Conservation (phyloP, 2,797 vertebrate genomes). For the Coluber constrictor region DNA sequence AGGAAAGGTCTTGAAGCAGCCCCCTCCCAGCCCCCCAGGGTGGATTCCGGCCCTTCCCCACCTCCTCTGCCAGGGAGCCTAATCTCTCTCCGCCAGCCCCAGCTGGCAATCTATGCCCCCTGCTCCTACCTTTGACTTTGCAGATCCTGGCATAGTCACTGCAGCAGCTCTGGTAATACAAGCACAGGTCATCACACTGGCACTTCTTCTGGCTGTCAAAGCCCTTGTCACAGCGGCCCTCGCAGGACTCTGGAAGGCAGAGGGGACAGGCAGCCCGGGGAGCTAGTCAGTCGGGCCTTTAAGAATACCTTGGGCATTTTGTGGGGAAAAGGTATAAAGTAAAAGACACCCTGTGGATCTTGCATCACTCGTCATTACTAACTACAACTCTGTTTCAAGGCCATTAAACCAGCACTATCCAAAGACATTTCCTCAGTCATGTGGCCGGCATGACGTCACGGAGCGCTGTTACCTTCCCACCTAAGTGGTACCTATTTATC, state of each 20-base stretch:
- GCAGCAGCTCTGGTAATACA: slow-evolving; percentile 93
- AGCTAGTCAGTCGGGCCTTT: background rate
- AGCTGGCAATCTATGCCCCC: rapidly evolving
- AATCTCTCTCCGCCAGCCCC: background rate
- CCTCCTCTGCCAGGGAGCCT: background rate
- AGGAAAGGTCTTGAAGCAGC: background rate
- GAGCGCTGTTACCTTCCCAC: background rate
- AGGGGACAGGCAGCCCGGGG: background rate
- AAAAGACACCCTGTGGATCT: slow-evolving; percentile 17
- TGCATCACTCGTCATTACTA: rapidly evolving
- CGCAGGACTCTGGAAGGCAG: slow-evolving; percentile 81
- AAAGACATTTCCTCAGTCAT: background rate
- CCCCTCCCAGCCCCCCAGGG: too few relatives aligned
- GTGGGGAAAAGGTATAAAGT: background rate
- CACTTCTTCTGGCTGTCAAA: slow-evolving; percentile 77
- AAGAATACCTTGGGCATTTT: rapidly evolving
- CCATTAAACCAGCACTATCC: background rate
- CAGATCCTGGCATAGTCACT: slow-evolving; percentile 77
- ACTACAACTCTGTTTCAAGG: background rate
- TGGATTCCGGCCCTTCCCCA: background rate
- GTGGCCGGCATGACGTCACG: background rate
- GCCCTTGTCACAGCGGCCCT: slow-evolving; percentile 79
- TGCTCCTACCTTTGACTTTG: slow-evolving; percentile 75
- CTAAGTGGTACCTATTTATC: background rate
- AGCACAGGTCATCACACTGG: slow-evolving; percentile 90